These are phyloP conservation scores for Hucho hucho DNA, from an alignment of 2,113 vertebrate species.

Conservation along the genomic window DNA sequence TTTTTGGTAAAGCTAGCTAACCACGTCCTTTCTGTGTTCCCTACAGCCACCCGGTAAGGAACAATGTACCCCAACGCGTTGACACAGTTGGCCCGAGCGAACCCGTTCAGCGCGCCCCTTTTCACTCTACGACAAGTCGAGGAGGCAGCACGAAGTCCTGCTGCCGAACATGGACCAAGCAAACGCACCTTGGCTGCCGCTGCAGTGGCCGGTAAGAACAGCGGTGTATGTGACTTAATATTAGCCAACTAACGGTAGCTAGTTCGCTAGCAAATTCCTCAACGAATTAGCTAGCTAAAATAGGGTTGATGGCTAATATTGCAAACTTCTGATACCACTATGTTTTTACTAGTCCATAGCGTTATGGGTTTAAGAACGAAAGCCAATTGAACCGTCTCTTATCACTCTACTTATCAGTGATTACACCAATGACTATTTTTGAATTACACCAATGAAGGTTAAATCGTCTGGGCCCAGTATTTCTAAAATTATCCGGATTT, in stretches of 20 bases:
- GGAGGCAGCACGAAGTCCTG: conserved; percentile 29
- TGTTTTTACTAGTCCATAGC: no score
- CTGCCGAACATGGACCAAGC: conserved; percentile 34
- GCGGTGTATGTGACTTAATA: not conserved
- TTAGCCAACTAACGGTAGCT: not conserved
- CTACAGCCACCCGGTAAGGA: not conserved
- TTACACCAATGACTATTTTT: no score
- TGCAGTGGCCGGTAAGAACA: conserved; percentile 69
- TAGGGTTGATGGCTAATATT: no score
- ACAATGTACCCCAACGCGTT: conserved; percentile 59
- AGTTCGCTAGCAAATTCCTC: not conserved
- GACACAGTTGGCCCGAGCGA: conserved; percentile 76
- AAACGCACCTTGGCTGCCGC: conserved; percentile 70
- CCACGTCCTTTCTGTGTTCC: not conserved
- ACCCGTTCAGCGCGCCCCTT: conserved; percentile 79
- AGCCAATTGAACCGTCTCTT: no score
- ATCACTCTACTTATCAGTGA: no score
- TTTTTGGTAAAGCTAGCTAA: not conserved
- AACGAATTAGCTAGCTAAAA: no score
- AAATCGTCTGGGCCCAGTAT: no score
- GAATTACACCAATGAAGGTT: no score
- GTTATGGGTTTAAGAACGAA: no score
- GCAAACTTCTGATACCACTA: no score
- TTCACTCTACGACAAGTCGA: conserved; percentile 71
- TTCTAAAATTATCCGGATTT: no score